Percentiles rank a stretch among this genome's conserved stretches.
These are phyloP conservation scores for Burhinus bistriatus DNA, from an alignment of 2,113 vertebrate genomes.

Conservation along the genomic window DNA sequence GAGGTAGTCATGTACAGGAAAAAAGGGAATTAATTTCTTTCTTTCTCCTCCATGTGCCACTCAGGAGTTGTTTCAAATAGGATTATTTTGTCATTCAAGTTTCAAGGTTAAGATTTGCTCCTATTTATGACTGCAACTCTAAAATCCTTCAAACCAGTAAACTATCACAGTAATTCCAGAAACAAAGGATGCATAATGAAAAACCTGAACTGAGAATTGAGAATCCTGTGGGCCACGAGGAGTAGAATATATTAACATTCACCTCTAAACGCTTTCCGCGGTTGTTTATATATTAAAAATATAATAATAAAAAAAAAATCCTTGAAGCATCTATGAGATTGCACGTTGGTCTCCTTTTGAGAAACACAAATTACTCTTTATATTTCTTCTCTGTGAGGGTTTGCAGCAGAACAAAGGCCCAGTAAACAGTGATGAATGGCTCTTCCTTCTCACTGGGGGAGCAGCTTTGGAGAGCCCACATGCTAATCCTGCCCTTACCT, in stretches of 20 bases:
- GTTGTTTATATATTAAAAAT: conserved; percentile 49
- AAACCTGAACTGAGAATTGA: conserved; percentile 48
- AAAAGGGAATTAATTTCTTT: conserved; percentile 23
- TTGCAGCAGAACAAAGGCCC: conserved; percentile 67
- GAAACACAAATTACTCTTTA: conserved; percentile 65
- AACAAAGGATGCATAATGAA: conserved; percentile 58
- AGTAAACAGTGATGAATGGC: conserved; percentile 60
- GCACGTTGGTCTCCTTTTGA: conserved; percentile 54
- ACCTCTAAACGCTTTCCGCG: conserved; percentile 5
- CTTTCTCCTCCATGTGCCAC: background rate
- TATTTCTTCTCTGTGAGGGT: conserved; percentile 58
- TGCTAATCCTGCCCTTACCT: conserved; percentile 60
- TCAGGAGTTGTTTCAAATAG: conserved; percentile 47
- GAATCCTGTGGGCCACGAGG: conserved; percentile 28
- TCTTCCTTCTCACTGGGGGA: conserved; percentile 52
- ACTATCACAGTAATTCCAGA: conserved; percentile 61
- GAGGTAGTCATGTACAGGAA: background rate
- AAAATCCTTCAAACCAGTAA: conserved; percentile 60
- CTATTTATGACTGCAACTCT: conserved; percentile 44
- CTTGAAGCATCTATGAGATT: conserved; percentile 52
- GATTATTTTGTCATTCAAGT: conserved; percentile 57
- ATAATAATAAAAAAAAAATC: background rate
- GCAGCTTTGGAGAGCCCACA: conserved; percentile 35
- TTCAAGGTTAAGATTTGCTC: conserved; percentile 63
- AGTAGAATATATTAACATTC: conserved; percentile 60